Evolutionary conservation across 2,113 vertebrate genomes (phyloP), one percentile per base, ranked within the genome.

Genomic region (Perccottus glenii): DNA sequence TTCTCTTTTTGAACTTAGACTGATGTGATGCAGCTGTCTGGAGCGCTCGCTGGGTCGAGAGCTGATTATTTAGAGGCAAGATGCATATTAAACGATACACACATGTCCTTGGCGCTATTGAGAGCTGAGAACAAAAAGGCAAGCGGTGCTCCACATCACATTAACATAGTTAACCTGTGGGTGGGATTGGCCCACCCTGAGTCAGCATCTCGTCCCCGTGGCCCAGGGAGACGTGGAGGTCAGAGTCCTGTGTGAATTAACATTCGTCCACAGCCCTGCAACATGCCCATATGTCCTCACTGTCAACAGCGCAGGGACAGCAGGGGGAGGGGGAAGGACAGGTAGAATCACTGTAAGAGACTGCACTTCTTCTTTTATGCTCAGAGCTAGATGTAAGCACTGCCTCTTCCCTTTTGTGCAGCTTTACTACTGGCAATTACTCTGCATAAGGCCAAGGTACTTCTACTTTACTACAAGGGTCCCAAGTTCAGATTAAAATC

Each of bases 161-260:
- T 90, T 87, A 87, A 79, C 86, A 88, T 87, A 80, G 78, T 73
- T 82, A 79, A 83, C 72, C 77, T 32, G 61, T 63, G 80, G 80
- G 75, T 82, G 79, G 80, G 69, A 77, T 71, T 43, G 57, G 19
- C 61, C 70, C 50, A 69, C 70, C 71, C 90, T 90, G 65, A 87
- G 80, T 91, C 88, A 90, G 87, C 87, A 84, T 69, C 88, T 83
- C 49, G 36, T 75, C 84, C 73, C 76, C 67, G 35, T 16, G 27
- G 64, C 73, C 84, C 65, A 73, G 49, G 75, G 86, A 77, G 70
- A 73, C 51, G 43, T 58, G 49, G 78, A 82, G 88, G 91, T 88
- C 86, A 85, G 33, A 74, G 57, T 27, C 50, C 64, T 12, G 32
- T 6, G 60, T 64, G 73, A 81, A 85, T 87, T 87, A 85, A 86